Evolutionary conservation across 2,888 invertebrate species (phyloP), one percentile per base, ranked within the genome.

Genomic region (Microctonus aethiopoides): DNA sequence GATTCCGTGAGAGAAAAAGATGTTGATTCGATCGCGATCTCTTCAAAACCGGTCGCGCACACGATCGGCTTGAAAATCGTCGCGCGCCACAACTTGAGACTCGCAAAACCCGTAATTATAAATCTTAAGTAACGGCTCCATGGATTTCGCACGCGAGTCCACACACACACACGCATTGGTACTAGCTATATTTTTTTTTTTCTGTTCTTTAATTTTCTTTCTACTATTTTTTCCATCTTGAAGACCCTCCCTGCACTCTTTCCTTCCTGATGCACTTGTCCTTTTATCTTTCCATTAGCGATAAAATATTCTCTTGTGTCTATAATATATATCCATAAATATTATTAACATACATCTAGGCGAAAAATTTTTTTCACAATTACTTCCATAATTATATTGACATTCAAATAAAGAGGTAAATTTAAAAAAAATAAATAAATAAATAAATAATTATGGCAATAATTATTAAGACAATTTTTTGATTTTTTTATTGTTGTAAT

Each of bases 111-210:
- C 73, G 74, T 71, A 74, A 75, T 75, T 77, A 83, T 84, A 83
- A 83, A 83, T 83, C 81, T 78, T 74, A 78, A 76, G 77, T 79
- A 79, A 78, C 79, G 79, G 78, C 77, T 77, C 76, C 75, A 75
- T 72, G 71, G 73, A 67, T 74, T 71, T 71, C 68, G 74, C 70
- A 70, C 70, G 70, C 70, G 60, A 64, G 62, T 73, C 68, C 24
- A n/a, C 26, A 26, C 26, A n/a, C 26, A 26, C 26, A 46, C 46
- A 46, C 46, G 16, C 1, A n/a, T 7, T 36, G 34, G 10, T 10
- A n/a, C 16, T 54, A 29, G 22, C n/a, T 64, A 36, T 72, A 29
- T 63, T 57, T 54, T 62, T 54, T 67, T 11, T 59, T 61, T 57
- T 66, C 34, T 64, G 16, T 39, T 20, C 26, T 57, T 36, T 52